Evolutionary conservation across 2,113 vertebrate species (phyloP).

Genomic region (Columba janthina): DNA sequence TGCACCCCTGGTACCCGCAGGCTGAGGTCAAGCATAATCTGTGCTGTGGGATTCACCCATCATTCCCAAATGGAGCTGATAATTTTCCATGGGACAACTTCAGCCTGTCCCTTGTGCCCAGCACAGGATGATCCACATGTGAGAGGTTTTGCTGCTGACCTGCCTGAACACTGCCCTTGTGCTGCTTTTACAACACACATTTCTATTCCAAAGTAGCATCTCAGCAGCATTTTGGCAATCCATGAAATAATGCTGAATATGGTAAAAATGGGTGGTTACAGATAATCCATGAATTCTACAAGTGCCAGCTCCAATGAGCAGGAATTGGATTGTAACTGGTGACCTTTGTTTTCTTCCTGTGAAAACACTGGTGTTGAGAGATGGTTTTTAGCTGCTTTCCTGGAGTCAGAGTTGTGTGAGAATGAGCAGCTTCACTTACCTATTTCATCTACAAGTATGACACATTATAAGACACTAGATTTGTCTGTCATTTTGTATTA

Average conservation of each 20-base stretch:
- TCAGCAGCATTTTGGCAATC: background rate
- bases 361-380: too few relatives aligned
- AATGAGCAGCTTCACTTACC: background rate
- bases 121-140: background rate
- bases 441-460: background rate
- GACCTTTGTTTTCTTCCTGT: background rate
- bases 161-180: background rate
- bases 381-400: background rate
- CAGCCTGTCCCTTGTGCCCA: background rate
- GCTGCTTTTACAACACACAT: background rate
- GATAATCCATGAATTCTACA: background rate
- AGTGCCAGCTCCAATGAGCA: fast-evolving
- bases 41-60: background rate
- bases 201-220: background rate
- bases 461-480: background rate
- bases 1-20: background rate
- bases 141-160: background rate
- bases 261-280: background rate
- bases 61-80: background rate
- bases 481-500: background rate
- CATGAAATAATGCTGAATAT: background rate
- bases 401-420: background rate
- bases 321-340: background rate
- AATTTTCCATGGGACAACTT: background rate
- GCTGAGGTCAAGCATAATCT: fast-evolving